Base-by-base conservation (phyloP, 2,888 invertebrate genomes). In the Cheilosia vulpina region DNA sequence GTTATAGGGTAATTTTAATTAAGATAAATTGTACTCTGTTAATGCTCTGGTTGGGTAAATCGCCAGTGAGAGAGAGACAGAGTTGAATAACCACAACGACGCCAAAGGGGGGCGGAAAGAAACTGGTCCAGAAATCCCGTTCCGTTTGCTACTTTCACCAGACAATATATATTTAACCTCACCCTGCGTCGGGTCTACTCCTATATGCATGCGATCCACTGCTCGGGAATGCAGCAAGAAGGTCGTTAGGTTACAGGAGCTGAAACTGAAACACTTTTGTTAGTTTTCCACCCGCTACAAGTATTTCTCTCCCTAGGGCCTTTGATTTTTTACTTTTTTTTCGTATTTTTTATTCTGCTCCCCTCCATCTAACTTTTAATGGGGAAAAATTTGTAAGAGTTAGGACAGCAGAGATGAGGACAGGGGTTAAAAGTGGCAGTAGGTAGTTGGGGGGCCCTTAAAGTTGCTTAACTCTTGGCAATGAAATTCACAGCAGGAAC, bases 171-270 rank as follows among this genome's bases (percentile, higher is more conserved):
- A 69, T 69, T 41, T 34, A 69, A 69, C 68, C 45, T 19, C n/a
- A 57, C 21, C 24, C 15, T 6, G 34, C 6, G 0, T 31, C 43
- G 13, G n/a, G 15, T 27, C 52, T 52, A 1, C 9, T 58, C 38
- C 21, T 58, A 21, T 34, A 13, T 57, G 6, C 19, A 31, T 21
- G 19, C 13, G 24, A 15, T 27, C 15, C 52, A 52, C 24, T 52
- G 21, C 24, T 38, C 24, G 19, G 50, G 65, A 65, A 50, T 71
- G 34, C 38, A 68, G 21, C 31, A 69, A 38, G 53, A 77, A 77
- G 62, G 62, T 68, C 52, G 68, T 53, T 60, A 27, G 76, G 60
- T 78, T 71, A 63, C 63, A 63, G 71, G 78, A 71, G 57, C 55
- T 27, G 24, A 52, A 52, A 24, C 24, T 57, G 50, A 69, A 71